phyloP scores from a whole-genome alignment of 2,888 invertebrate genomes.

The Cordilura impudica region DNA sequence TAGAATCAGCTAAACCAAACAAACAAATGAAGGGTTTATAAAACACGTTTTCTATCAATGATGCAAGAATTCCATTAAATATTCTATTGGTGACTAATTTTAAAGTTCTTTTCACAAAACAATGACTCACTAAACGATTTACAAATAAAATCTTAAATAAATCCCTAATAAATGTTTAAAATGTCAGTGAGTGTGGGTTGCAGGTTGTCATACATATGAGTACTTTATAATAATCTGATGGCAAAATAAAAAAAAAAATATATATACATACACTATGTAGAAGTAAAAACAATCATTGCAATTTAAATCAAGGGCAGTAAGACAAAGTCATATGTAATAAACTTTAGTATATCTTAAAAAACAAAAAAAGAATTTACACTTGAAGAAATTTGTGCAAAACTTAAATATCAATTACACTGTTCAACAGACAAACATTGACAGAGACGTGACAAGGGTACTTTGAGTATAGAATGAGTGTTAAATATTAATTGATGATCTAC shows the following conservation, averaged over 20 bases:
- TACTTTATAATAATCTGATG: constrained; percentile 10
- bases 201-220: constrained; percentile 2
- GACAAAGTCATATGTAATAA: constrained; percentile 40
- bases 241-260: too few relatives aligned
- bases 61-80: constrained; percentile 14
- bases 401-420: too few relatives aligned
- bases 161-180: constrained; percentile 42
- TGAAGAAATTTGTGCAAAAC: too few relatives aligned
- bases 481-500: too few relatives aligned
- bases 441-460: too few relatives aligned
- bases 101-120: constrained; percentile 27
- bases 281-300: constrained; percentile 21
- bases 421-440: too few relatives aligned
- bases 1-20: too few relatives aligned
- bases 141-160: constrained; percentile 52
- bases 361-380: too few relatives aligned
- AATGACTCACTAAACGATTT: constrained; percentile 47
- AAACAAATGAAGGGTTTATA: too few relatives aligned
- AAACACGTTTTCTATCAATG: background rate
- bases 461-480: too few relatives aligned
- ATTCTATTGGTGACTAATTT: constrained; percentile 57
- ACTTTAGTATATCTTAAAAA: too few relatives aligned
- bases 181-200: constrained; percentile 1
- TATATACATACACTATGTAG: too few relatives aligned
- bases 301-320: constrained; percentile 46